Evolutionary conservation across 2,113 vertebrate genomes (phyloP).

Genomic region (Antennarius striatus): DNA sequence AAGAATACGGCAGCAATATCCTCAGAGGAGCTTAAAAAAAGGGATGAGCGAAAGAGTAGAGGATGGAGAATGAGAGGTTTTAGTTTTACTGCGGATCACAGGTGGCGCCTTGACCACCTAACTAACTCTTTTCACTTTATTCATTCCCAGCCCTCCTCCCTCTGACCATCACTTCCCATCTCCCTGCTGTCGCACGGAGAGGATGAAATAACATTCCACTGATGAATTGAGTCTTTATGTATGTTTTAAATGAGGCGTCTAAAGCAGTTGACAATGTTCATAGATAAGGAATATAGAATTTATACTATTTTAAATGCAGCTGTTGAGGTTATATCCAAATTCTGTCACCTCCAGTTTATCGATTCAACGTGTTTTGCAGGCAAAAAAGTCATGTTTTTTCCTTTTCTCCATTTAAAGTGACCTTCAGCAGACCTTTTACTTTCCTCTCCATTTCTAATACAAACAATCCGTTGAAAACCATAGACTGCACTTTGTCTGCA

Average conservation of each 20-base stretch:
- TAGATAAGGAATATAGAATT: conserved; percentile 59
- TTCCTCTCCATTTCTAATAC: neutral
- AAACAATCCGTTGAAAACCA: conserved; percentile 8
- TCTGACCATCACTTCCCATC: conserved; percentile 49
- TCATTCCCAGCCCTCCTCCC: conserved; percentile 17
- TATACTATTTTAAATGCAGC: conserved; percentile 31
- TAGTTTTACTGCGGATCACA: conserved; percentile 65
- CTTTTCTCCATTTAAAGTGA: conserved; percentile 40
- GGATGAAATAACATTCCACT: conserved; percentile 32
- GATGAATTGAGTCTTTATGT: neutral
- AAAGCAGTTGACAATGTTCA: conserved; percentile 14
- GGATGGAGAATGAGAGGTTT: conserved; percentile 49
- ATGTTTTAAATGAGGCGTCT: neutral
- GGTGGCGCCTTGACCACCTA: conserved; percentile 67
- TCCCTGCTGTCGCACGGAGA: conserved; percentile 37
- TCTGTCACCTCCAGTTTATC: conserved; percentile 45
- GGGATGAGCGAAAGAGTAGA: conserved; percentile 50
- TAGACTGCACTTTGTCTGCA: neutral
- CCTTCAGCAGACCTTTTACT: conserved; percentile 51
- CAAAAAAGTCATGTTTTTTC: conserved; percentile 40
- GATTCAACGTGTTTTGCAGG: conserved; percentile 52
- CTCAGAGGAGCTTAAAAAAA: conserved; percentile 61
- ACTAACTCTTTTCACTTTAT: conserved; percentile 69
- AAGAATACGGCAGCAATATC: conserved; percentile 70
- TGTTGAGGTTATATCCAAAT: conserved; percentile 58